phyloP scores from a whole-genome alignment of 2,888 invertebrate genomes.

The Pollenia angustigena region DNA sequence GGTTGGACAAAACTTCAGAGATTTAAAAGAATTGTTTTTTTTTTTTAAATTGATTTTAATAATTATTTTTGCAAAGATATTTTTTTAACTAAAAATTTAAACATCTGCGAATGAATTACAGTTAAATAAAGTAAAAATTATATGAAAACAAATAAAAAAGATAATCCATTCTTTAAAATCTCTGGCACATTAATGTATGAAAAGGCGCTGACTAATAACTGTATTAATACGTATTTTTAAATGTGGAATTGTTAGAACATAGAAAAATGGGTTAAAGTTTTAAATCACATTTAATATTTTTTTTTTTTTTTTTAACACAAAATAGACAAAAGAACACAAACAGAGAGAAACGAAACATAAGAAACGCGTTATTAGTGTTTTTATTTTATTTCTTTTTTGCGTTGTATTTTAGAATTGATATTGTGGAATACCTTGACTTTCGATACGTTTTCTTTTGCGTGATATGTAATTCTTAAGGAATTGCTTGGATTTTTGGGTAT shows the following conservation, averaged over 20 bases:
- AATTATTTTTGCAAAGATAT: not conserved
- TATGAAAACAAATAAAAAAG: not conserved
- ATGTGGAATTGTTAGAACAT: constrained; percentile 40
- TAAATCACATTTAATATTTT: constrained; percentile 17
- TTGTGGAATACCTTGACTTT: constrained; percentile 84
- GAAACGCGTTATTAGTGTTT: constrained; percentile 49
- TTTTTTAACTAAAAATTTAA: not conserved
- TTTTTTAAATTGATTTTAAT: not conserved
- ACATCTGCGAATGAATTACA: too few relatives aligned
- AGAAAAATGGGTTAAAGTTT: constrained; percentile 10
- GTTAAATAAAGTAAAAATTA: too few relatives aligned
- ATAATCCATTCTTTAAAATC: constrained; percentile 24
- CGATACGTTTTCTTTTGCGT: constrained; percentile 84
- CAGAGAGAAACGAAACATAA: constrained; percentile 2
- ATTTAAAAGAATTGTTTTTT: constrained; percentile 34
- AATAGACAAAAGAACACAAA: constrained; percentile 5
- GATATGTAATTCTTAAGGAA: constrained; percentile 83
- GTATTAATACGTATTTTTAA: constrained; percentile 30
- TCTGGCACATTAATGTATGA: not conserved
- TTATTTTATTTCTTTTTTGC: constrained; percentile 41
- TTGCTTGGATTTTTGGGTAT: constrained; percentile 80
- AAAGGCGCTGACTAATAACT: not conserved
- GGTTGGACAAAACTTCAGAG: constrained; percentile 78
- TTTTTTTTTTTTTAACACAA: not conserved
- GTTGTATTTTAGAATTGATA: constrained; percentile 1